phyloP scores from a whole-genome alignment of 2,888 invertebrate genomes.

The Sphaerophoria taeniata region DNA sequence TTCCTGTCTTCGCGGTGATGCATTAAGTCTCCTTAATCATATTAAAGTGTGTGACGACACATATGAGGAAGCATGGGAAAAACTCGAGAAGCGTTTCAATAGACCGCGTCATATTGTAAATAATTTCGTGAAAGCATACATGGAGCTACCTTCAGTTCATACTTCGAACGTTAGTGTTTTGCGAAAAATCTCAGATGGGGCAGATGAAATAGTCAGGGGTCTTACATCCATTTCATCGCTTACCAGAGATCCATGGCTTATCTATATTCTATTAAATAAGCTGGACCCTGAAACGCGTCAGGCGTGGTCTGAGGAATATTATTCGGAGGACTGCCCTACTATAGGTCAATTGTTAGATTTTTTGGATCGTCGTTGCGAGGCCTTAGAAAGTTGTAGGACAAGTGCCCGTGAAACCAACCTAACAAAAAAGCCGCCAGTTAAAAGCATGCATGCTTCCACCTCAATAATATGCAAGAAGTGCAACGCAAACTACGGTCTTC shows the following conservation, averaged over 20 bases:
- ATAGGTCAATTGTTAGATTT: background rate
- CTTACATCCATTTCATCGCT: constrained; percentile 1
- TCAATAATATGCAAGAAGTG: too few species aligned
- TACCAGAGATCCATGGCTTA: constrained; percentile 32
- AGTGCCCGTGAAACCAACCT: background rate
- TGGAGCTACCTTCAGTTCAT: constrained; percentile 18
- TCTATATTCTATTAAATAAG: constrained; percentile 28
- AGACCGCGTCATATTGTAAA: constrained; percentile 9
- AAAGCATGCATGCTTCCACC: too few species aligned
- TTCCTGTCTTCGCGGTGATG: constrained; percentile 20
- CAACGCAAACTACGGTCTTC: too few species aligned
- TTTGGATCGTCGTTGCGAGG: constrained; percentile 1
- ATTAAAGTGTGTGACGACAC: constrained; percentile 14
- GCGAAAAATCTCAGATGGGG: constrained; percentile 25
- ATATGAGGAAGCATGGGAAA: constrained; percentile 20
- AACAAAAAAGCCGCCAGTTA: too few species aligned
- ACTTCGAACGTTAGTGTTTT: background rate
- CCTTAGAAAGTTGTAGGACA: background rate
- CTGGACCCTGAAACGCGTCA: constrained; percentile 29
- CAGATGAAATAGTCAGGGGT: constrained; percentile 28
- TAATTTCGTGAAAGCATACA: constrained; percentile 4
- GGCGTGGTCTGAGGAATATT: background rate
- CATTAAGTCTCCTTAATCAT: constrained; percentile 1
- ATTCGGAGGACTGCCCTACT: background rate
- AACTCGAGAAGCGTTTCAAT: constrained; percentile 12